Evolutionary conservation across 2,888 invertebrate genomes (phyloP).

Genomic region (Dicroscelio sp.): DNA sequence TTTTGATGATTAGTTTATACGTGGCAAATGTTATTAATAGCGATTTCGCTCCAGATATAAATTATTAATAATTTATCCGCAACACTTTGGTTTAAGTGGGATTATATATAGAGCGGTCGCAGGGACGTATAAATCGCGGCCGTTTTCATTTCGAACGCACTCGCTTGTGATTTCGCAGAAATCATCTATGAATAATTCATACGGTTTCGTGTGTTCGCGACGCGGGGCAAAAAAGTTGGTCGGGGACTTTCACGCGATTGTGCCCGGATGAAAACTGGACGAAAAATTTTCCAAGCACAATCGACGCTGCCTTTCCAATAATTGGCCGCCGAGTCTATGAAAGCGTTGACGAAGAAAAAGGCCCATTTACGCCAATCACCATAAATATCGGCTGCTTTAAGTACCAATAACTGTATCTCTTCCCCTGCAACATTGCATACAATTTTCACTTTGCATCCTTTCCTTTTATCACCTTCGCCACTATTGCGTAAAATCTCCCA

Average conservation of each 20-base stretch:
- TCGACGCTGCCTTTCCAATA: conserved; percentile 31
- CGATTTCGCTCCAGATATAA: too few relatives aligned
- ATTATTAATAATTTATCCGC: too few relatives aligned
- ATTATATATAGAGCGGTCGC: too few relatives aligned
- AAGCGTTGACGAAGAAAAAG: conserved; percentile 55
- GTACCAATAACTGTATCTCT: conserved; percentile 70
- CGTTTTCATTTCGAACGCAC: too few relatives aligned
- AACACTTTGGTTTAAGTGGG: too few relatives aligned
- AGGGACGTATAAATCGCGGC: too few relatives aligned
- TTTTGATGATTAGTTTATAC: too few relatives aligned
- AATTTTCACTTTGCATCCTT: conserved; percentile 68
- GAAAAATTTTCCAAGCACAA: conserved; percentile 45
- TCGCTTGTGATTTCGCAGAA: too few relatives aligned
- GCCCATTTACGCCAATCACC: conserved; percentile 67
- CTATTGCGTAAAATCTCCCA: conserved; percentile 53
- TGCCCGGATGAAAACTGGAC: conserved; percentile 15
- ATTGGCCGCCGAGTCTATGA: conserved; percentile 47
- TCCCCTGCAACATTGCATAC: conserved; percentile 27
- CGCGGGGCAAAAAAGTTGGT: too few relatives aligned
- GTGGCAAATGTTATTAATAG: too few relatives aligned
- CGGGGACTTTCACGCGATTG: conserved; percentile 44
- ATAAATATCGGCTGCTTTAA: conserved; percentile 69
- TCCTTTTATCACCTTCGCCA: conserved; percentile 65
- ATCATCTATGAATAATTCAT: too few relatives aligned
- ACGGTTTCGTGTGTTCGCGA: too few relatives aligned